Evolutionary conservation across 2,113 vertebrate genomes (phyloP).

Genomic region (Paradisaea rubra): DNA sequence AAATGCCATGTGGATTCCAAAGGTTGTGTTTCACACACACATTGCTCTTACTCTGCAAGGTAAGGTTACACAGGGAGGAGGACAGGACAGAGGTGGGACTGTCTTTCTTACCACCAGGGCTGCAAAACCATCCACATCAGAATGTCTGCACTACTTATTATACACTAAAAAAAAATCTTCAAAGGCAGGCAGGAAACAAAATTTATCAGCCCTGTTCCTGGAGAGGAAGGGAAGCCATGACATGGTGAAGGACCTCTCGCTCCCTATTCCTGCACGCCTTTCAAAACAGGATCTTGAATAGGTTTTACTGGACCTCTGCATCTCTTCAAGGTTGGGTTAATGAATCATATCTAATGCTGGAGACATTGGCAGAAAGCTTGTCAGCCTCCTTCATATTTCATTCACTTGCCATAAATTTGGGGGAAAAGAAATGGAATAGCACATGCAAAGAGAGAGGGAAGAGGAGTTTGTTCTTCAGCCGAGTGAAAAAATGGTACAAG

Average conservation of each 20-base stretch:
- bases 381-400: neutral
- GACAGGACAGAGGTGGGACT: neutral
- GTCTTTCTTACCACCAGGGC: neutral
- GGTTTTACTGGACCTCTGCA: neutral
- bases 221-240: neutral
- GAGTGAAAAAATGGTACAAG: rapidly evolving
- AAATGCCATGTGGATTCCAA: neutral
- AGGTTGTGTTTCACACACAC: neutral
- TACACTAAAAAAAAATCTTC: neutral
- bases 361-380: neutral
- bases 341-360: neutral
- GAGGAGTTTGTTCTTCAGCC: neutral
- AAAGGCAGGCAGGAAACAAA: neutral
- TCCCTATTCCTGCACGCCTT: neutral
- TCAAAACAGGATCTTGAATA: neutral
- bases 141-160: neutral
- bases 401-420: neutral
- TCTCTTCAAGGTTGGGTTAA: neutral
- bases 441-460: neutral
- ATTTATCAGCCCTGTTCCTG: neutral
- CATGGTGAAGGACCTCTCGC: neutral
- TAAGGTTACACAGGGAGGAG: neutral
- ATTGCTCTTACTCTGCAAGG: neutral
- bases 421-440: neutral
- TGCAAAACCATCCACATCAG: neutral